Evolutionary conservation across 2,113 vertebrate genomes (phyloP).

Genomic region (Melierax canorus): DNA sequence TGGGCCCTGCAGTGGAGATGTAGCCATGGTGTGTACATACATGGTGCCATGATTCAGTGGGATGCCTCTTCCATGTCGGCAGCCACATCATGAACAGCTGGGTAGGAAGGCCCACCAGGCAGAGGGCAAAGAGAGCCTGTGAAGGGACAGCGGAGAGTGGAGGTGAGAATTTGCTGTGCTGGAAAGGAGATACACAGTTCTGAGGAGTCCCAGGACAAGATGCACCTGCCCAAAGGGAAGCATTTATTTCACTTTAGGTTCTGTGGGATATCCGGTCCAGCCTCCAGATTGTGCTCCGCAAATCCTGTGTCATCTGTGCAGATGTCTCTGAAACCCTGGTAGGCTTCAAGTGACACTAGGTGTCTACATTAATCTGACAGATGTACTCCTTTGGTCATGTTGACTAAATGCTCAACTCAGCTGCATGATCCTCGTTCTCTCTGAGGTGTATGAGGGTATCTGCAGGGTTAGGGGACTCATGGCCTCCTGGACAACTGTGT

Average conservation of each 20-base stretch:
- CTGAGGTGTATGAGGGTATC: neutral
- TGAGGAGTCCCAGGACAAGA: neutral
- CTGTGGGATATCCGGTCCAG: neutral
- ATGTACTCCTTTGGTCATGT: neutral
- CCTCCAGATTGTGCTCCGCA: neutral
- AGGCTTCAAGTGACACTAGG: neutral
- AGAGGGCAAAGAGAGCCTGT: neutral
- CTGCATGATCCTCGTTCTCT: neutral
- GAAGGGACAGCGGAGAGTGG: neutral
- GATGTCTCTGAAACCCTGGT: neutral
- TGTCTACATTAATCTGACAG: neutral
- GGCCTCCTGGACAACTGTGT: neutral
- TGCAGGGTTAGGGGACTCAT: neutral
- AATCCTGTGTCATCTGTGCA: neutral
- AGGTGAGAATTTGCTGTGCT: neutral
- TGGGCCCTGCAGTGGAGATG: neutral
- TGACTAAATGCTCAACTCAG: neutral
- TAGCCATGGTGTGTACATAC: neutral
- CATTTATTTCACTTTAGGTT: neutral
- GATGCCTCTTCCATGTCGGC: accelerated
- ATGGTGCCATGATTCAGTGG: neutral
- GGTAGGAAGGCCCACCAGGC: neutral
- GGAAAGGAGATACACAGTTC: neutral
- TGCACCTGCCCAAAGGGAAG: neutral
- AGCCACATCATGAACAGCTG: neutral